Conservation (phyloP, 23 tunicate genomes). For the Styela plicata region DNA sequence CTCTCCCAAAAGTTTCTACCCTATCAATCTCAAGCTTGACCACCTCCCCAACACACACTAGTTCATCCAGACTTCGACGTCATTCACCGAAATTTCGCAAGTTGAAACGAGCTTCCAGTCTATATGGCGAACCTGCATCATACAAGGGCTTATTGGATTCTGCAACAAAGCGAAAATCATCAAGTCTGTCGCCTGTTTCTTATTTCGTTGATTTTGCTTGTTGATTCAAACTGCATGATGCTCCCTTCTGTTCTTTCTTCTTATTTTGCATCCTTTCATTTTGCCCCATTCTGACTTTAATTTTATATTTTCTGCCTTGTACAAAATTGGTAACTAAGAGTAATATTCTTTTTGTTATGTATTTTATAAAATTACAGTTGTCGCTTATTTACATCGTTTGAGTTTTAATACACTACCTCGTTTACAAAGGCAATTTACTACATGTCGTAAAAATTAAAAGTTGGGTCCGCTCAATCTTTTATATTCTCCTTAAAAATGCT, state of each 20-base stretch:
- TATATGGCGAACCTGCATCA: constrained; percentile 22
- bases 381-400: no score
- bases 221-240: neutral
- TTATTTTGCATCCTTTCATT: neutral
- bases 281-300: neutral
- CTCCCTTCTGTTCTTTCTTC: neutral
- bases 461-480: no score
- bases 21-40: constrained; percentile 53
- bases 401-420: no score
- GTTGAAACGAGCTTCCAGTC: constrained; percentile 30
- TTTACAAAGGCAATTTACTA: no score
- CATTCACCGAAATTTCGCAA: constrained; percentile 13
- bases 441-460: no score
- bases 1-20: constrained; percentile 28
- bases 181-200: constrained; percentile 21
- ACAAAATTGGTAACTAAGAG: no score
- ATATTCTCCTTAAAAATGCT: no score
- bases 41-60: constrained; percentile 46
- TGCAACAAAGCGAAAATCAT: constrained; percentile 7
- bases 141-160: constrained; percentile 6
- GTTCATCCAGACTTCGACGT: constrained; percentile 46
- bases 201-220: neutral
- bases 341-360: no score
- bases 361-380: no score
- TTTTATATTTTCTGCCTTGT: no score